A percentile compares a stretch with the other conserved stretches of the same genome.
Conservation (phyloP, 2,113 vertebrate genomes). For the Protobothrops flavoviridis region DNA sequence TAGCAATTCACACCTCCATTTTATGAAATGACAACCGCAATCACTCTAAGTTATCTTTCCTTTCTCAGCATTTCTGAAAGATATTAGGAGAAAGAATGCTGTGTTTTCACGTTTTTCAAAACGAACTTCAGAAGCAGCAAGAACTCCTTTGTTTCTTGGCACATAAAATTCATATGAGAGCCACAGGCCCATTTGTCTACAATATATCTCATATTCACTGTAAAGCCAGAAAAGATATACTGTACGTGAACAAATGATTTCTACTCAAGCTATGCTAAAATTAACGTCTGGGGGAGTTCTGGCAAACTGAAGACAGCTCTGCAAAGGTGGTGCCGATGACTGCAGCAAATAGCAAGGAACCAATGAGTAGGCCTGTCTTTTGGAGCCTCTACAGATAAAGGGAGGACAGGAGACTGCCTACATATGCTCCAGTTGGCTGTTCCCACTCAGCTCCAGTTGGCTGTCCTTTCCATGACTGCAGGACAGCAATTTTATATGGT, state of each 20-base stretch:
- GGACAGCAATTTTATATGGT: neutral
- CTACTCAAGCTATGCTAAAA: neutral
- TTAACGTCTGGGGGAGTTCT: neutral
- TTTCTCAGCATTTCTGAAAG: neutral
- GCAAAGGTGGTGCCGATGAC: neutral
- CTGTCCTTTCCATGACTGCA: neutral
- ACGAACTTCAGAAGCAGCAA: slow-evolving; percentile 1
- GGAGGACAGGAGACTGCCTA: neutral
- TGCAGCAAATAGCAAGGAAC: neutral
- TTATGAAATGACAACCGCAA: slow-evolving; percentile 8
- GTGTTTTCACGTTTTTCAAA: slow-evolving; percentile 2
- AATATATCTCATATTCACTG: neutral
- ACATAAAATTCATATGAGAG: neutral
- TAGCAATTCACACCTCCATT: neutral
- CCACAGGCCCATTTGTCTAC: neutral
- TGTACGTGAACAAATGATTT: neutral
- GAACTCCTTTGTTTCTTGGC: neutral
- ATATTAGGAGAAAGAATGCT: neutral
- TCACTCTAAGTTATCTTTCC: neutral
- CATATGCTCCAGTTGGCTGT: neutral
- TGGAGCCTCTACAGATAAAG: neutral
- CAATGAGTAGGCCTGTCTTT: neutral
- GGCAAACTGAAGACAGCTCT: neutral
- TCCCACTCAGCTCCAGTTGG: neutral
- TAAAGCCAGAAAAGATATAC: neutral